phyloP scores from a whole-genome alignment of 1,140 invertebrate species.

The Bombus consobrinus region DNA sequence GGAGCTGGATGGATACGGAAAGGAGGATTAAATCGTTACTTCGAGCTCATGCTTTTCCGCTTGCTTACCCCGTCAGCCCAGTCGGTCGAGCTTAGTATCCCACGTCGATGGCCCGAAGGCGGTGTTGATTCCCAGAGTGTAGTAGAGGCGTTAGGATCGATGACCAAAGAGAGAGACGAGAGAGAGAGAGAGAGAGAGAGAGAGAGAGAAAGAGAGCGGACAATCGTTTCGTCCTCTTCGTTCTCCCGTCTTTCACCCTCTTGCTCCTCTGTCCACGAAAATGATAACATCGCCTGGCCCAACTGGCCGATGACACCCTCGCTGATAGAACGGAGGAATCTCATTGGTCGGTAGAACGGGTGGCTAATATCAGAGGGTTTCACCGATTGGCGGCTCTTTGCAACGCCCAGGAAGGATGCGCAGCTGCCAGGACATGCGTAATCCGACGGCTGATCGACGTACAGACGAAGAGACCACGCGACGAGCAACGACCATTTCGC shows the following conservation, averaged over 20 bases:
- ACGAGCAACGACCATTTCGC: constrained; percentile 59
- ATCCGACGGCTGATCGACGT: constrained; percentile 73
- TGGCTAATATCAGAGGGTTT: constrained; percentile 66
- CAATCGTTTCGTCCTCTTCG: constrained; percentile 2
- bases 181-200: no score
- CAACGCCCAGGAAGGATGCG: constrained; percentile 83
- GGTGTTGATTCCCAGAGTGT: constrained; percentile 63
- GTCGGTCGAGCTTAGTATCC: constrained; percentile 50
- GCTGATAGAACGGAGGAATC: constrained; percentile 63
- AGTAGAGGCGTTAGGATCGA: constrained; percentile 63
- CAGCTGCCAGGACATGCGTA: constrained; percentile 81
- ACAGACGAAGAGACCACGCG: background rate
- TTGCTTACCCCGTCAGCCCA: constrained; percentile 63
- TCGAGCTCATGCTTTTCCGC: constrained; percentile 60
- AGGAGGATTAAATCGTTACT: constrained; percentile 65
- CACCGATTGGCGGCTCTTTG: constrained; percentile 65
- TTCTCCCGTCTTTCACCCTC: background rate
- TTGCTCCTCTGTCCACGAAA: constrained; percentile 3
- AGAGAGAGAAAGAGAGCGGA: background rate
- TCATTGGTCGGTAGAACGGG: constrained; percentile 70
- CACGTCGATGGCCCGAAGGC: constrained; percentile 53
- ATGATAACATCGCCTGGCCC: constrained; percentile 70
- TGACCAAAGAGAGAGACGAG: constrained; percentile 60
- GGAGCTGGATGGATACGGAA: constrained; percentile 48
- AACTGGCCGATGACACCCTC: constrained; percentile 74